Base-by-base conservation (phyloP, 2,888 invertebrate genomes). In the Thumatha senex region DNA sequence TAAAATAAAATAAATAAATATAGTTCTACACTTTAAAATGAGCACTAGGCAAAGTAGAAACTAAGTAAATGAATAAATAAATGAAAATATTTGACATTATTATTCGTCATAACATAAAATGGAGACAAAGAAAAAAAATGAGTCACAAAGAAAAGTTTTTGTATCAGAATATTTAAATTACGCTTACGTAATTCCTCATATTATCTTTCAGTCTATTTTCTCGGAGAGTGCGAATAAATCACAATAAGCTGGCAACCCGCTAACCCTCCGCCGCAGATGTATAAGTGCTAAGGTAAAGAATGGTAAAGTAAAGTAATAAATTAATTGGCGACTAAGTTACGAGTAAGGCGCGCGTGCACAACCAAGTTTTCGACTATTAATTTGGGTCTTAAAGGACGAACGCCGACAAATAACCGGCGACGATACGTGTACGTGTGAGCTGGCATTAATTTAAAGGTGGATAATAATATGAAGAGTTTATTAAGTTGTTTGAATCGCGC, bases 281-380 rank as follows among this genome's bases (percentile, higher is more conserved):
- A 78, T 85, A 87, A 86, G 86, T 79, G 80, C 76, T 79, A 82
- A 84, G 79, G 87, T 82, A 90, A 89, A 86, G 88, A 90, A 90
- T 84, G 81, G 80, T 41, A 86, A 88, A 86, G 83, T 86, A 87
- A 89, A 89, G 88, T 89, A 83, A 89, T 90, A 91, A 89, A 90
- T 91, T 89, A 90, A 89, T 91, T 88, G 86, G 75, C 75, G 78
- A 81, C 83, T 85, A 87, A 89, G 87, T 88, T 84, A 81, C 61
- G 73, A 78, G 79, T 82, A 78, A 82, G 81, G 71, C 76, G 76
- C 63, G 67, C 54, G 69, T 56, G 68, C 88, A 81, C 82, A 74
- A 61, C 79, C 84, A 88, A 90, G 84, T 89, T 89, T n/a, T 80
- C 77, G 86, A 85, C 89, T 89, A 90, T 90, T 90, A 89, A 89